A percentile compares a stretch with the other conserved stretches of the same genome.
Evolutionary conservation across 2,888 invertebrate genomes (phyloP).

Genomic region (Aphrophora alni): DNA sequence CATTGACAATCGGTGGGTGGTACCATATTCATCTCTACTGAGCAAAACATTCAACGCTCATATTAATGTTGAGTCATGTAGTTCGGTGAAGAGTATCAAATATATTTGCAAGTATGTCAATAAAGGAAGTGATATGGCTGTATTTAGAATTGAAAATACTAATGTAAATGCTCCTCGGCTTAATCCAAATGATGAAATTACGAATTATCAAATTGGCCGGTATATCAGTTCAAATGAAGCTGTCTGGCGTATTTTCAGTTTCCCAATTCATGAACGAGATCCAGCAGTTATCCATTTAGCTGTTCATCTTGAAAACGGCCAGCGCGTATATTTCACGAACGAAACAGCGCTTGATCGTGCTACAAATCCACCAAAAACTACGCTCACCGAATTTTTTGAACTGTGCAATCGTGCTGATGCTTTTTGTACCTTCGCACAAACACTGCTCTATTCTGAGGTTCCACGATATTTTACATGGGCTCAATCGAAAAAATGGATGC

Average conservation of each 20-base stretch:
- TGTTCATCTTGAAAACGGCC: slow-evolving; percentile 53
- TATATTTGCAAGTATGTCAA: slow-evolving; percentile 55
- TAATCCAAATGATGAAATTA: slow-evolving; percentile 48
- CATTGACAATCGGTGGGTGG: slow-evolving; percentile 47
- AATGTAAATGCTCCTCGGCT: not conserved
- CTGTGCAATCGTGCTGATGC: slow-evolving; percentile 41
- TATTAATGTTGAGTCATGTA: slow-evolving; percentile 54
- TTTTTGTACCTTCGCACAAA: slow-evolving; percentile 40
- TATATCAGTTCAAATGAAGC: slow-evolving; percentile 53
- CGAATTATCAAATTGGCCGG: slow-evolving; percentile 48
- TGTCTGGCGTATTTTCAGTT: slow-evolving; percentile 51
- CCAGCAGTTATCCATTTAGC: slow-evolving; percentile 52
- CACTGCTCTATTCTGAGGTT: slow-evolving; percentile 46
- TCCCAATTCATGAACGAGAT: slow-evolving; percentile 52
- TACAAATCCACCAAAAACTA: slow-evolving; percentile 38
- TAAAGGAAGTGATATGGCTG: slow-evolving; percentile 46
- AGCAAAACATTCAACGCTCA: slow-evolving; percentile 52
- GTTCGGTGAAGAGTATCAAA: slow-evolving; percentile 56
- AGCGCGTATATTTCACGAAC: no score
- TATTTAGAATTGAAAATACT: slow-evolving; percentile 11
- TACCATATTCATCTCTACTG: slow-evolving; percentile 45
- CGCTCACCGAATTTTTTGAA: slow-evolving; percentile 48
- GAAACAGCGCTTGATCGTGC: no score
- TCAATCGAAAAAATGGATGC: slow-evolving; percentile 22
- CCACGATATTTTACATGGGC: slow-evolving; percentile 46